phyloP scores from a whole-genome alignment of 2,113 vertebrate species.

The Cottus gobio region DNA sequence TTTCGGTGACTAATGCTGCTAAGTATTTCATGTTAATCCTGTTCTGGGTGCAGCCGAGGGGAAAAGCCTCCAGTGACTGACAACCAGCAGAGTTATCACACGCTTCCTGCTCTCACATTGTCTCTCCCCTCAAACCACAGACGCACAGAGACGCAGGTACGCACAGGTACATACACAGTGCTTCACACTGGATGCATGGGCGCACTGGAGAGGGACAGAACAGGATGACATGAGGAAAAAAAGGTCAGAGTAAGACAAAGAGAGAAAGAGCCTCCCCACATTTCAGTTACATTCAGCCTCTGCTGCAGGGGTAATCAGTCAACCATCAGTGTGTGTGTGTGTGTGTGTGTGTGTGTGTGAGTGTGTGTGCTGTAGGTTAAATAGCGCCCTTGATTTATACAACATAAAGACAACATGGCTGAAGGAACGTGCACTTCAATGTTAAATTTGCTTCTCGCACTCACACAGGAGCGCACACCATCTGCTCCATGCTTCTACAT shows the following conservation, averaged over 20 bases:
- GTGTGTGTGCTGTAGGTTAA: not conserved
- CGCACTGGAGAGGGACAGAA: slow-evolving; percentile 9
- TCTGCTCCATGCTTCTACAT: not conserved
- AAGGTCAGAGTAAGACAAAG: not conserved
- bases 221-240: not conserved
- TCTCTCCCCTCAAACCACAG: slow-evolving; percentile 27
- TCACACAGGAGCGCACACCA: not conserved
- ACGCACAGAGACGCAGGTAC: not conserved
- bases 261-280: not conserved
- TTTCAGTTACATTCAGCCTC: not conserved
- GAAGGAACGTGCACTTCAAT: slow-evolving; percentile 1
- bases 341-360: not conserved
- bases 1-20: slow-evolving; percentile 75
- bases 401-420: not conserved
- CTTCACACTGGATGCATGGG: slow-evolving; percentile 7
- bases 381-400: slow-evolving; percentile 19
- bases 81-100: slow-evolving; percentile 59
- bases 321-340: slow-evolving; percentile 1
- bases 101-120: slow-evolving; percentile 46
- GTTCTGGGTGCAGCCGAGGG: slow-evolving; percentile 72
- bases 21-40: slow-evolving; percentile 81
- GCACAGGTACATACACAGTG: slow-evolving; percentile 15
- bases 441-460: slow-evolving; percentile 9
- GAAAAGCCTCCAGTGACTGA: slow-evolving; percentile 75
- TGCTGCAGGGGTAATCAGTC: not conserved